These are phyloP conservation scores for Alosa sapidissima DNA, from an alignment of 2,797 vertebrate species.

Conservation along the genomic window DNA sequence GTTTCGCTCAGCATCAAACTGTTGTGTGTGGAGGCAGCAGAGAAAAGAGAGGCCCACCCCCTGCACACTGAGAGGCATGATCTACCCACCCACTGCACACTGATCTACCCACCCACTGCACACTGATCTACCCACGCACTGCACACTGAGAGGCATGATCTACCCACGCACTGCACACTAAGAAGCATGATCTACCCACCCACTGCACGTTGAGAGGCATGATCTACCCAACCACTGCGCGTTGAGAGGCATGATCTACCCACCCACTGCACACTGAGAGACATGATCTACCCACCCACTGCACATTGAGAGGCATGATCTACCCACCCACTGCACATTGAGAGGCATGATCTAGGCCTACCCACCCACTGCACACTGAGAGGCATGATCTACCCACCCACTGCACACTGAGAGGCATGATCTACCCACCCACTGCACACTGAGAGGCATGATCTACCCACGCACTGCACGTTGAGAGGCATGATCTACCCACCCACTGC, in stretches of 20 bases:
- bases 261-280: too few species aligned
- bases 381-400: background rate
- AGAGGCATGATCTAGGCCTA: too few species aligned
- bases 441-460: background rate
- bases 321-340: too few species aligned
- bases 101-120: too few species aligned
- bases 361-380: too few species aligned
- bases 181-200: background rate
- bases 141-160: background rate
- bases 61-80: background rate
- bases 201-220: too few species aligned
- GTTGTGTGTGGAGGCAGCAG: background rate
- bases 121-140: too few species aligned
- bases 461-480: background rate
- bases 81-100: too few species aligned
- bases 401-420: background rate
- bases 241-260: too few species aligned
- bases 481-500: too few species aligned
- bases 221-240: background rate
- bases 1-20: conserved; percentile 8
- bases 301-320: background rate
- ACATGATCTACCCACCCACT: background rate
- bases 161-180: too few species aligned
- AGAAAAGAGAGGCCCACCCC: background rate
- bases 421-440: too few species aligned